Evolutionary conservation across 2,113 vertebrate genomes (phyloP).

Genomic region (Pyrgilauda ruficollis): DNA sequence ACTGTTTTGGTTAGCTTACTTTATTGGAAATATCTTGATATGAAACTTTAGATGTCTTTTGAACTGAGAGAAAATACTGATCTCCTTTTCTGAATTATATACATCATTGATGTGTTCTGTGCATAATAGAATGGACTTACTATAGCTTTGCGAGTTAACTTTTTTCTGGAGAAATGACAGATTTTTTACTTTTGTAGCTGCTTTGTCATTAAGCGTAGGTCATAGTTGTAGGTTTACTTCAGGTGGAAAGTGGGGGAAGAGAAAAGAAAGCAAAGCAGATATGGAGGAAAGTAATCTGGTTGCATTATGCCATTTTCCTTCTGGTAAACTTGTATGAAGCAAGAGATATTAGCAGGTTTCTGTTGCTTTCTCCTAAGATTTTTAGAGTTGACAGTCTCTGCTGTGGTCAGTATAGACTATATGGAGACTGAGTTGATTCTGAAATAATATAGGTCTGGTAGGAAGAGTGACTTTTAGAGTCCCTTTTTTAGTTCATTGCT

Average conservation of each 20-base stretch:
- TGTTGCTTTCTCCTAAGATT: background rate
- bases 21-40: conserved; percentile 5
- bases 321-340: background rate
- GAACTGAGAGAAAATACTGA: background rate
- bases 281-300: background rate
- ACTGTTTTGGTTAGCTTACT: conserved; percentile 72
- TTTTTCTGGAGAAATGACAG: background rate
- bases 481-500: background rate
- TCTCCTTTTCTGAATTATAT: background rate
- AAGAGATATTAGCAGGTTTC: background rate
- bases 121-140: background rate
- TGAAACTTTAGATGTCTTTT: conserved; percentile 32
- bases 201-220: background rate
- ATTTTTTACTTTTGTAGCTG: background rate
- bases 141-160: background rate
- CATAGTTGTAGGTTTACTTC: background rate
- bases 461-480: background rate
- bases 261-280: background rate
- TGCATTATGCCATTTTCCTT: background rate
- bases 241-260: background rate
- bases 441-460: background rate
- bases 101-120: background rate
- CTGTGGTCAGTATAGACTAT: background rate
- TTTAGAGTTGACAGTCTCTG: background rate
- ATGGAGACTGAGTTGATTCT: background rate